phyloP scores from a whole-genome alignment of 37 sponge, comb jelly and placozoan genomes.

The Haliclona indistincta region DNA sequence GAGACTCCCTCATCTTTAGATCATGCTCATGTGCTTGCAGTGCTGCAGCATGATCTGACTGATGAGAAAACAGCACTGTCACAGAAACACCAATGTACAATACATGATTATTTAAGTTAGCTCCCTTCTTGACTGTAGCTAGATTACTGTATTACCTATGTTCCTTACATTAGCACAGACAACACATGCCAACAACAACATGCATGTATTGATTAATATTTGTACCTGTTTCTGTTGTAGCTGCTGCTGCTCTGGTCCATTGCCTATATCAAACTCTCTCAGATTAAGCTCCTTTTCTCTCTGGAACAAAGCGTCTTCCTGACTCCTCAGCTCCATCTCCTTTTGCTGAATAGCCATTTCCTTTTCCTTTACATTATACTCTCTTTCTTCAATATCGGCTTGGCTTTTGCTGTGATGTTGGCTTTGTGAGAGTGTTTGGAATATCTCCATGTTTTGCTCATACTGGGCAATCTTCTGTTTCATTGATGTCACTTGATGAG shows the following conservation, averaged over 20 bases:
- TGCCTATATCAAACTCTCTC: neutral
- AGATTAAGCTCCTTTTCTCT: slow-evolving; percentile 3
- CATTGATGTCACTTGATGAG: neutral
- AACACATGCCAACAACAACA: too few relatives aligned
- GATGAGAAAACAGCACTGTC: too few relatives aligned
- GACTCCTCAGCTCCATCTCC: neutral
- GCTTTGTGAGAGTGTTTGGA: neutral
- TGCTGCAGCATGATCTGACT: too few relatives aligned
- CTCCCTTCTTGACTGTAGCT: too few relatives aligned
- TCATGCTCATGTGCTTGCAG: too few relatives aligned
- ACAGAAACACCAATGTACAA: too few relatives aligned
- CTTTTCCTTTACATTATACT: neutral
- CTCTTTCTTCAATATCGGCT: neutral
- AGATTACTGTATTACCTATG: too few relatives aligned
- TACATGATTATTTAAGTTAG: too few relatives aligned
- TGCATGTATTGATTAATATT: too few relatives aligned
- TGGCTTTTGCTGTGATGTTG: neutral
- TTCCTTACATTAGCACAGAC: too few relatives aligned
- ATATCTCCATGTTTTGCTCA: neutral
- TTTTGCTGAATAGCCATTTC: neutral
- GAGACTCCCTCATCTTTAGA: too few relatives aligned
- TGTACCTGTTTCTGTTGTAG: neutral
- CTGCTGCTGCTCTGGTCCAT: neutral
- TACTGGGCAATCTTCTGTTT: neutral
- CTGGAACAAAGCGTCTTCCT: neutral